Percentiles rank a stretch among this genome's conserved stretches.
Conservation (phyloP, 2,888 invertebrate species). For the Clitarchus hookeri region DNA sequence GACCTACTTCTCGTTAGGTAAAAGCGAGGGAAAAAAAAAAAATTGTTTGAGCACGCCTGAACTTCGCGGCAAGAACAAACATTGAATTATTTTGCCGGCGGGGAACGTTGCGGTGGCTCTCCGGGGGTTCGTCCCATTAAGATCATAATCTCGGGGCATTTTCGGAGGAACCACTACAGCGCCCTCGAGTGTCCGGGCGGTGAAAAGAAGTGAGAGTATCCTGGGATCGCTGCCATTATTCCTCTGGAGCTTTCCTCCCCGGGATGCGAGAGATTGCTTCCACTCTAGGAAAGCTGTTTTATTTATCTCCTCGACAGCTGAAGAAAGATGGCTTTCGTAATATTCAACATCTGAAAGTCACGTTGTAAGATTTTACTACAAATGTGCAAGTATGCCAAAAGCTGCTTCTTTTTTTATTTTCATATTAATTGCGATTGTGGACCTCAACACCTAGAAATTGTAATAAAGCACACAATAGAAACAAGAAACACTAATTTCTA, state of each 20-base stretch:
- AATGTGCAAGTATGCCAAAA: too few relatives aligned
- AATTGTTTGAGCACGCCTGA: not conserved
- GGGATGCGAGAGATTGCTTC: not conserved
- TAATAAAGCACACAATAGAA: too few relatives aligned
- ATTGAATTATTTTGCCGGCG: not conserved
- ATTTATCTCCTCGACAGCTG: not conserved
- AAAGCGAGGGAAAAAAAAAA: not conserved
- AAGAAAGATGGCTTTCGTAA: not conserved
- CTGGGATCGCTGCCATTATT: not conserved
- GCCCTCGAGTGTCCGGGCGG: not conserved
- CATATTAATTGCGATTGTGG: too few relatives aligned
- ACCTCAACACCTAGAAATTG: too few relatives aligned
- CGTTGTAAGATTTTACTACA: too few relatives aligned
- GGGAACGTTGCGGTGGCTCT: not conserved
- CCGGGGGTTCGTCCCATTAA: not conserved
- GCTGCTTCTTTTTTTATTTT: too few relatives aligned
- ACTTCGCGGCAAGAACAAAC: not conserved
- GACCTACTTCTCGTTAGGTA: not conserved
- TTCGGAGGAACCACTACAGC: not conserved
- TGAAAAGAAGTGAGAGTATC: not conserved
- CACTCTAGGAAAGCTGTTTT: not conserved
- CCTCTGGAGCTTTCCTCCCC: not conserved
- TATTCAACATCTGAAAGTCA: not conserved
- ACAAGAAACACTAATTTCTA: too few relatives aligned
- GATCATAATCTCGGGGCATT: not conserved